Conservation (phyloP, 2,888 invertebrate species). For the Drosophila multiciliata region DNA sequence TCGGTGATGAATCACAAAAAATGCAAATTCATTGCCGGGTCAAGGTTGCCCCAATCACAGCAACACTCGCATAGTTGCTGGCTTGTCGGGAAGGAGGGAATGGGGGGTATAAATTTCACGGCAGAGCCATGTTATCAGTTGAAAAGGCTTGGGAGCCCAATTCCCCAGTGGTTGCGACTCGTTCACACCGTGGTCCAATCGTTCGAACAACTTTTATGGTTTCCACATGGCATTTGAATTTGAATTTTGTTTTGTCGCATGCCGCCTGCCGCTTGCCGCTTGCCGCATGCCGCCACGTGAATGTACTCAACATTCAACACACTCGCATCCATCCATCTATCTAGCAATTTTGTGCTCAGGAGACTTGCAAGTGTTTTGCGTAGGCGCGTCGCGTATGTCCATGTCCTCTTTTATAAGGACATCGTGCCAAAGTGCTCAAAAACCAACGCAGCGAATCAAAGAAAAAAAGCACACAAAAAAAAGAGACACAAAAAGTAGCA, state of each 20-base stretch:
- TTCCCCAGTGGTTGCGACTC: conserved; percentile 51
- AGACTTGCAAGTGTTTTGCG: conserved; percentile 28
- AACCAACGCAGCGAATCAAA: conserved; percentile 17
- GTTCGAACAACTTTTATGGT: conserved; percentile 70
- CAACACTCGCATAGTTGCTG: background rate
- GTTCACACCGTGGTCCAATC: conserved; percentile 72
- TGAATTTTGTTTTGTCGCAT: conserved; percentile 39
- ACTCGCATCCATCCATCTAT: conserved; percentile 19
- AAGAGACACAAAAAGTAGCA: background rate
- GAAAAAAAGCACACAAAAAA: conserved; percentile 2
- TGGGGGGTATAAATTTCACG: conserved; percentile 55
- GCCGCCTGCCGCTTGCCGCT: background rate
- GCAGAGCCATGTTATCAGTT: conserved; percentile 65
- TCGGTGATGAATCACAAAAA: conserved; percentile 49
- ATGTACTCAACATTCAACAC: conserved; percentile 17
- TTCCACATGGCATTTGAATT: conserved; percentile 73
- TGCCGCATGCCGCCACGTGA: conserved; percentile 26
- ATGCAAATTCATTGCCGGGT: conserved; percentile 63
- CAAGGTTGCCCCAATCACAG: conserved; percentile 51
- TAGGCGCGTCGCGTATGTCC: conserved; percentile 30
- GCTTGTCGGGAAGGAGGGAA: background rate
- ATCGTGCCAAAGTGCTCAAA: conserved; percentile 35
- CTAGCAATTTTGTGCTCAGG: conserved; percentile 29
- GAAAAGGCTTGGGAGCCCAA: conserved; percentile 61
- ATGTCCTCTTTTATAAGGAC: conserved; percentile 29